Base-by-base conservation (phyloP, 2,888 invertebrate genomes). In the Calliphora vomitoria region DNA sequence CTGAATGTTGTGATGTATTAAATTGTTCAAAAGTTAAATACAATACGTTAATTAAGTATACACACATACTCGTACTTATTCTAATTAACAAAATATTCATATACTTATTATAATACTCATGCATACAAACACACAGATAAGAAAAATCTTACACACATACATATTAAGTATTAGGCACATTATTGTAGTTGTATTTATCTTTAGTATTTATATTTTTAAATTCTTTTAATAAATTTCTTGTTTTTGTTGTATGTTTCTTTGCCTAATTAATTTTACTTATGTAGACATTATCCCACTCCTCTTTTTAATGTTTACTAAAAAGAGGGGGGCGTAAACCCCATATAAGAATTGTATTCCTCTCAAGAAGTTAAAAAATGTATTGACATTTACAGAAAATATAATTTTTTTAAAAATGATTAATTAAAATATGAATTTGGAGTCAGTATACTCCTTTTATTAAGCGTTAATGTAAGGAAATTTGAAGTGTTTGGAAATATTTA, bases 41-140 rank as follows among this genome's bases (percentile, higher is more conserved):
- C 55, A 79, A 68, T 55, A 78, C 60, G 79, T 69, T 69, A 69
- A 79, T 69, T 69, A 69, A 44, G 15, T 35, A 44, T 20, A 15
- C 75, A 64, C 13, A 64, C 13, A 53, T 10, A 15, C n/a, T n/a
- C 10, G 4, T 60, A n/a, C 8, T 8, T 35, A 8, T 55, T 8
- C 8, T 53, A 53, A 53, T 50, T 71, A 18, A 1, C 11, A 18
- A 58, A 15, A 53, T 11, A 53, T 11, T 13, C 13, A 5, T 50
- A 53, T 4, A n/a, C n/a, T n/a, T n/a, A 44, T 44, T 44, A 3
- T 13, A 44, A 44, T 44, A 44, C 10, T 13, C 13, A 11, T 3
- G 4, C n/a, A 53, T 18, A n/a, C n/a, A 53, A 15, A 53, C 50
- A 53, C 6, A 53, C 50, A 53, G 4, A 44, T 13, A 44, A 1